phyloP scores from a whole-genome alignment of 2,797 vertebrate genomes.

The Gila robusta region DNA sequence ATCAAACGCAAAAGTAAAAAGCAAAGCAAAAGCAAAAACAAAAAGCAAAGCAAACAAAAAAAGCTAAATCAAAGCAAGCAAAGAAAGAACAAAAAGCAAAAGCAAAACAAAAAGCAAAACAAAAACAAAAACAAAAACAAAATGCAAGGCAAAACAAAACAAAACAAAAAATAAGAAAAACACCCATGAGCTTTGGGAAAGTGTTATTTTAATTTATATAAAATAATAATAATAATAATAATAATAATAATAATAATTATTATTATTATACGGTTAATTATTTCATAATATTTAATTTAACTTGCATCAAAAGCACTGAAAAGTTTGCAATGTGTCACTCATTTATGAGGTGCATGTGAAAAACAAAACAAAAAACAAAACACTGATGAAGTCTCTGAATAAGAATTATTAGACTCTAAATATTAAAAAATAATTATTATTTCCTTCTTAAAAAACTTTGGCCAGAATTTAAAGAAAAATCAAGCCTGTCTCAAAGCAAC shows the following conservation, averaged over 20 bases:
- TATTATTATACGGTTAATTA: no score
- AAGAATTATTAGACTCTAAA: no score
- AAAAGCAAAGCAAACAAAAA: background rate
- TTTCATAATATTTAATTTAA: background rate
- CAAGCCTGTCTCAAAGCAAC: background rate
- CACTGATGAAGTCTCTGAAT: background rate
- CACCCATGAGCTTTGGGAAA: background rate
- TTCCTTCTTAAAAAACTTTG: background rate
- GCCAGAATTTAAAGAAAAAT: slow-evolving; percentile 4
- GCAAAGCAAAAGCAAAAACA: background rate
- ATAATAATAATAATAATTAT: no score
- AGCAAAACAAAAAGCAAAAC: background rate
- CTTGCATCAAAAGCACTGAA: background rate
- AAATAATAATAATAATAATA: no score
- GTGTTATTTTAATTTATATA: no score
- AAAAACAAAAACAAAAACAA: background rate
- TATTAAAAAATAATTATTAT: background rate
- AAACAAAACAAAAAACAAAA: background rate
- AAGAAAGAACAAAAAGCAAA: background rate
- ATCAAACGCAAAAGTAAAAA: background rate
- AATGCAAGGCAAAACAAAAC: background rate
- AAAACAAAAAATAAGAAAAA: background rate
- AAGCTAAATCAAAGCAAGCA: background rate
- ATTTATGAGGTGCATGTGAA: background rate
- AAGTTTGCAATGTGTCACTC: background rate